Conservation (phyloP, 1,140 invertebrate genomes). For the Argopecten irradians region DNA sequence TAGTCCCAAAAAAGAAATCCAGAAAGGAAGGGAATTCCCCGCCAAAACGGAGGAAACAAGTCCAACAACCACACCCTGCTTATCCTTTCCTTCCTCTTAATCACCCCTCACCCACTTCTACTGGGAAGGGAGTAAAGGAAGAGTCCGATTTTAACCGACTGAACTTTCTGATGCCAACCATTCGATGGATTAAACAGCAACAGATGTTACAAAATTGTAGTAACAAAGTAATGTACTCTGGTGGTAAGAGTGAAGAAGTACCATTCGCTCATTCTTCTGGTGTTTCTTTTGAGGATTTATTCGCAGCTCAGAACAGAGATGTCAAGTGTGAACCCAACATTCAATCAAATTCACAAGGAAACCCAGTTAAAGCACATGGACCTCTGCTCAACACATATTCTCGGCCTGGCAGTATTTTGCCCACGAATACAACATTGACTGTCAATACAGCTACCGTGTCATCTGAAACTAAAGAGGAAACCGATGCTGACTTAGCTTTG, state of each 20-base stretch:
- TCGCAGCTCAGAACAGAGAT: background rate
- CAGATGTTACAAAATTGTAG: slow-evolving; percentile 47
- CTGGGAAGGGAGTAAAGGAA: slow-evolving; percentile 10
- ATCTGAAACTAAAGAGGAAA: background rate
- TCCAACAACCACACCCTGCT: background rate
- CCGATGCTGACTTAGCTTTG: background rate
- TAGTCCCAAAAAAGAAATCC: slow-evolving; percentile 42
- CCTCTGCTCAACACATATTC: background rate
- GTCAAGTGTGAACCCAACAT: background rate
- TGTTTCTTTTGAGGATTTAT: slow-evolving; percentile 48
- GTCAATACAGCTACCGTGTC: background rate
- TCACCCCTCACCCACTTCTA: background rate
- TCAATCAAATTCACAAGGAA: background rate
- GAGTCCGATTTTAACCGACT: slow-evolving; percentile 48
- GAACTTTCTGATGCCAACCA: slow-evolving; percentile 52
- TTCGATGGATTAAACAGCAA: slow-evolving; percentile 51
- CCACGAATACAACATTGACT: background rate
- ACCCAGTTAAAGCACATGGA: background rate
- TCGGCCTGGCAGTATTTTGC: background rate
- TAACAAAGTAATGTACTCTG: slow-evolving; percentile 23
- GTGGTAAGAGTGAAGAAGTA: slow-evolving; percentile 24
- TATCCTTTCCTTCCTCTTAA: slow-evolving; percentile 49
- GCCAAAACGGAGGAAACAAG: background rate
- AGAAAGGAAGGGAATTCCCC: slow-evolving; percentile 36
- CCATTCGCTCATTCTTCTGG: slow-evolving; percentile 39